Base-by-base conservation (phyloP, 2,113 vertebrate genomes). In the Triplophysa dalaica region DNA sequence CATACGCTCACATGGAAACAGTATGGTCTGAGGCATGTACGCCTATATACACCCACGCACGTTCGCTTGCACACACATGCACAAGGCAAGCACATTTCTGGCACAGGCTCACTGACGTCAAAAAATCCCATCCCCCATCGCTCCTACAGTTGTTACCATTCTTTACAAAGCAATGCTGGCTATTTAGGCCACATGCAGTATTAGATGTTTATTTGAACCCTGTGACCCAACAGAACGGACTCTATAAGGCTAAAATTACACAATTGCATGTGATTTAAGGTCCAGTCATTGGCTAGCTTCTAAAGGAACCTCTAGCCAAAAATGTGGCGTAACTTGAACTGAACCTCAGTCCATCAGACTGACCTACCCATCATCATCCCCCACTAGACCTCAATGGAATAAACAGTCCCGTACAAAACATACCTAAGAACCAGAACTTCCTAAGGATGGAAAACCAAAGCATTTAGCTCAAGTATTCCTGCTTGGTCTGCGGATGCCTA, bases 41-140 rank as follows among this genome's bases (percentile, higher is more conserved):
- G 56, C 72, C 72, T 61, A 81, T 43, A 75, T 24, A 83, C 41
- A 69, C 29, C 58, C 64, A 70, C 63, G 66, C 62, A 63, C 60
- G 76, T 66, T 41, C 43, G 50, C 60, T 41, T 38, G 24, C 76
- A 69, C 54, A 76, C 64, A 68, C 52, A 65, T 67, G 67, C 48
- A 66, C 65, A 54, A 66, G 67, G 58, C 65, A 54, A 66, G 67
- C 65, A 77, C 80, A 81, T 64, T 67, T 43, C 67, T 81, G 68
- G 79, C 75, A 87, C 67, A 81, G 88, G 89, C 87, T 73, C 82
- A 29, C 1, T 88, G 88, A 90, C 85, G 87, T 79, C 58, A 77
- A 77, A 50, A 78, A 73, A 29, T 26, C 73, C 84, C 85, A 77
- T 69, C 81, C 79, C 85, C 65, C 0, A 58, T 70, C 77, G 50